Percentiles rank a stretch among this genome's conserved stretches.
Evolutionary conservation across 2,113 vertebrate genomes (phyloP).

Genomic region (Podarcis cretensis): DNA sequence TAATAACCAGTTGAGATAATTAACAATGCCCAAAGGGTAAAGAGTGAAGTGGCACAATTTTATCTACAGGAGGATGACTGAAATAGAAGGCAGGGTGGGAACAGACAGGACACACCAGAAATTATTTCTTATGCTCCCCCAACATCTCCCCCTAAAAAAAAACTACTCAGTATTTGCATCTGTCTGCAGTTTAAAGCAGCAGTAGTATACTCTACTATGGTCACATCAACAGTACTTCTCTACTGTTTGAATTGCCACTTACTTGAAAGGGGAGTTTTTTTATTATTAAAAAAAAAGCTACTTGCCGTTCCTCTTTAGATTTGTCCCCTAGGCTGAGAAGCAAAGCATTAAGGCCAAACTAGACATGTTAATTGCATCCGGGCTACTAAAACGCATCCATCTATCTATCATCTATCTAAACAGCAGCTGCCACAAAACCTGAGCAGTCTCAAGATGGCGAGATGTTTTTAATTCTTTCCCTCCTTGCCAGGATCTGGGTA

Average conservation of each 20-base stretch:
- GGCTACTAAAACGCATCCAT: too few relatives aligned
- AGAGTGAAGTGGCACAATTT: neutral
- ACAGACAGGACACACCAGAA: neutral
- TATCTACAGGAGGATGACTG: neutral
- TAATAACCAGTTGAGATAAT: constrained; percentile 35
- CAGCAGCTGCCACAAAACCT: too few relatives aligned
- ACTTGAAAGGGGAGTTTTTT: neutral
- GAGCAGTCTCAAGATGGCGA: neutral
- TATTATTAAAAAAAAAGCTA: too few relatives aligned
- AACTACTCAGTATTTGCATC: too few relatives aligned
- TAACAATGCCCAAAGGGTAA: constrained; percentile 20
- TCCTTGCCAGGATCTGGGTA: too few relatives aligned
- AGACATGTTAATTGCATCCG: neutral
- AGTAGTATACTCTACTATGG: neutral
- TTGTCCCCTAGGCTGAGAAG: neutral
- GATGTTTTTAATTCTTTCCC: neutral
- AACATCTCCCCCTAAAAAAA: neutral
- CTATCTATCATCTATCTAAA: too few relatives aligned
- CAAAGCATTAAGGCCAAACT: neutral
- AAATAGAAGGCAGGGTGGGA: neutral
- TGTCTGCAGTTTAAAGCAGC: neutral
- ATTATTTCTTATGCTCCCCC: neutral
- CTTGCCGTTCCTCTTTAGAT: neutral
- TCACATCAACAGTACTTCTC: neutral
- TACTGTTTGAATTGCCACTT: neutral